Conservation (phyloP, 1,140 invertebrate genomes). For the Drosophila bocqueti region DNA sequence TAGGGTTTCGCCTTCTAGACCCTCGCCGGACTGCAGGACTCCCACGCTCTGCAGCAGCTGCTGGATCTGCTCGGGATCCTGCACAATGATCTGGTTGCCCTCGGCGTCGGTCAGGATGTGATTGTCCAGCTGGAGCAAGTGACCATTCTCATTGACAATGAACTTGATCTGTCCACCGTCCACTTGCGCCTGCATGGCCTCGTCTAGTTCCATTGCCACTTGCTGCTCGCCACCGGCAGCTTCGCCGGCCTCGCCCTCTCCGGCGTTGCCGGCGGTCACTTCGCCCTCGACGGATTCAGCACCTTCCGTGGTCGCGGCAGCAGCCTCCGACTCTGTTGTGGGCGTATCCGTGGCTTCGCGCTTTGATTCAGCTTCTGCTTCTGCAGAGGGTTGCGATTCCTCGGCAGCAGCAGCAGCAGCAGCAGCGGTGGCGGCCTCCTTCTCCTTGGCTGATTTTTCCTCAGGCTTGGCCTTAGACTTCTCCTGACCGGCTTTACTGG, state of each 20-base stretch:
- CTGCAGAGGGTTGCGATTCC: slow-evolving; percentile 30
- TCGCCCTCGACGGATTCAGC: slow-evolving; percentile 57
- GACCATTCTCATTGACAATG: slow-evolving; percentile 84
- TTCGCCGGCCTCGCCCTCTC: slow-evolving; percentile 45
- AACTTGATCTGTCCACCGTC: slow-evolving; percentile 85
- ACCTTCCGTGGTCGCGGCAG: slow-evolving; percentile 44
- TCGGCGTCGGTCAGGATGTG: slow-evolving; percentile 84
- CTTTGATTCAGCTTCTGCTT: slow-evolving; percentile 32
- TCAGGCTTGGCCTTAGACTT: slow-evolving; percentile 45
- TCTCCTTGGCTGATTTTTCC: slow-evolving; percentile 46
- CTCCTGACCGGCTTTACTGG: slow-evolving; percentile 30
- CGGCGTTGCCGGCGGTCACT: slow-evolving; percentile 23
- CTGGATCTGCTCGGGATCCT: slow-evolving; percentile 84
- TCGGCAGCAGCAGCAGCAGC: slow-evolving; percentile 22
- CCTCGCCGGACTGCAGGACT: slow-evolving; percentile 81
- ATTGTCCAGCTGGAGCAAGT: slow-evolving; percentile 82
- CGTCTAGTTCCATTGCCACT: slow-evolving; percentile 84
- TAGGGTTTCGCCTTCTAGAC: slow-evolving; percentile 81
- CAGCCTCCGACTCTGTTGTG: slow-evolving; percentile 50
- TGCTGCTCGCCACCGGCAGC: slow-evolving; percentile 67
- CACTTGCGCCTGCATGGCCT: slow-evolving; percentile 82
- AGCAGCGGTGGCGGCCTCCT: slow-evolving; percentile 32
- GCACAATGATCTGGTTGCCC: slow-evolving; percentile 84
- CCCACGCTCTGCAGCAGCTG: slow-evolving; percentile 84
- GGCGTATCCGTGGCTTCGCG: slow-evolving; percentile 42